Percentiles rank a stretch among this genome's conserved stretches.
phyloP scores from a whole-genome alignment of 2,113 vertebrate species.

The Sinocyclocheilus anophthalmus region DNA sequence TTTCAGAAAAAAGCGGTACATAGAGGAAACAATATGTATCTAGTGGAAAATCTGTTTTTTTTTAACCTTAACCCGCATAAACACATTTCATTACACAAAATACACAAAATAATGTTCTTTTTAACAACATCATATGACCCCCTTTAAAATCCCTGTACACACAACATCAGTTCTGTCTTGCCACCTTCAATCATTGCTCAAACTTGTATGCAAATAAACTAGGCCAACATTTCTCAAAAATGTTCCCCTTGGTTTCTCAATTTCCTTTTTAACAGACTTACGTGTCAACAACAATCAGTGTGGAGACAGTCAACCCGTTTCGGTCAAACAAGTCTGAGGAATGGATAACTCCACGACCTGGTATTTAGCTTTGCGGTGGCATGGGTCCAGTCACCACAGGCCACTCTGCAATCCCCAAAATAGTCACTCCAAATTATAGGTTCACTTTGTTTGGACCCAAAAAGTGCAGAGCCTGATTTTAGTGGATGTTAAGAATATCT shows the following conservation, averaged over 20 bases:
- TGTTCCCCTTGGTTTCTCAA: slow-evolving; percentile 48
- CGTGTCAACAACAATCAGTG: slow-evolving; percentile 48
- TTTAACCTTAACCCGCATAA: too few relatives aligned
- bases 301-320: slow-evolving; percentile 61
- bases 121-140: too few relatives aligned
- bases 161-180: too few relatives aligned
- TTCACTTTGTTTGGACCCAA: slow-evolving; percentile 64
- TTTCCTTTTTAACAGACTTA: slow-evolving; percentile 58
- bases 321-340: slow-evolving; percentile 61
- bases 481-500: slow-evolving; percentile 46
- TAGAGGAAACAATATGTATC: too few relatives aligned
- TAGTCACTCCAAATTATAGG: slow-evolving; percentile 74
- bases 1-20: too few relatives aligned
- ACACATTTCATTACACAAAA: too few relatives aligned
- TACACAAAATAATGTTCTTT: too few relatives aligned
- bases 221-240: background rate
- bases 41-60: too few relatives aligned
- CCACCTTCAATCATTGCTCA: background rate
- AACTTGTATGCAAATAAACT: background rate
- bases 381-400: slow-evolving; percentile 70
- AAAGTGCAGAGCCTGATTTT: slow-evolving; percentile 58
- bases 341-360: slow-evolving; percentile 62
- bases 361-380: slow-evolving; percentile 70
- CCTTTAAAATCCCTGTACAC: too few relatives aligned
- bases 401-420: slow-evolving; percentile 69